Conservation (phyloP, 2,888 invertebrate genomes). For the Cantharis rustica region DNA sequence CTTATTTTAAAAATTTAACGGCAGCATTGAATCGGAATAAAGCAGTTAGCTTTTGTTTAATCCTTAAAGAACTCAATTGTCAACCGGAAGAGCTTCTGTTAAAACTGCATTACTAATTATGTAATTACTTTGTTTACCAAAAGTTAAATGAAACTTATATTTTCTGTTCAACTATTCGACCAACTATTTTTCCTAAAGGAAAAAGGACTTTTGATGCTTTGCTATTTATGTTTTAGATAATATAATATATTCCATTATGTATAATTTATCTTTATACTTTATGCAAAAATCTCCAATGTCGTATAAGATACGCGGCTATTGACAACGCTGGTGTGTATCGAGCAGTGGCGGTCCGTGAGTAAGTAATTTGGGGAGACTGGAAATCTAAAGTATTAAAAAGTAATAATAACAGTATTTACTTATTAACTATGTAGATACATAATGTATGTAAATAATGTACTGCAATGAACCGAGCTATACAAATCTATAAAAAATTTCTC, state of each 20-base stretch:
- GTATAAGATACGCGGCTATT: not conserved
- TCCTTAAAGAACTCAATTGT: not conserved
- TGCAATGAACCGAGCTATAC: no score
- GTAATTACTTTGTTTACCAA: not conserved
- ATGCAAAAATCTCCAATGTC: not conserved
- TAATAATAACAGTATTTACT: no score
- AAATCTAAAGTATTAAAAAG: no score
- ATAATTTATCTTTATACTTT: not conserved
- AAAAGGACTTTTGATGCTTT: not conserved
- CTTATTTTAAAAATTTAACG: not conserved
- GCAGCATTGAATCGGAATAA: not conserved
- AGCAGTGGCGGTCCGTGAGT: no score
- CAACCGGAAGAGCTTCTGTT: not conserved
- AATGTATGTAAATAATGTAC: no score
- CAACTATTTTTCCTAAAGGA: not conserved
- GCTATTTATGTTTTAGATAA: not conserved
- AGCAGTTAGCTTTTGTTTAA: not conserved
- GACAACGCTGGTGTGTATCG: not conserved
- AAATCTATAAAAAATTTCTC: no score
- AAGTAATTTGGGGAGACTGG: no score
- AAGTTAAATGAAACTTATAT: not conserved
- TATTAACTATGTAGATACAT: no score
- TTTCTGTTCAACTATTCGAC: not conserved
- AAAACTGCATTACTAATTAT: not conserved
- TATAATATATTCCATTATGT: not conserved